Evolutionary conservation across 2,888 invertebrate species (phyloP).

Genomic region (Conus canariensis): DNA sequence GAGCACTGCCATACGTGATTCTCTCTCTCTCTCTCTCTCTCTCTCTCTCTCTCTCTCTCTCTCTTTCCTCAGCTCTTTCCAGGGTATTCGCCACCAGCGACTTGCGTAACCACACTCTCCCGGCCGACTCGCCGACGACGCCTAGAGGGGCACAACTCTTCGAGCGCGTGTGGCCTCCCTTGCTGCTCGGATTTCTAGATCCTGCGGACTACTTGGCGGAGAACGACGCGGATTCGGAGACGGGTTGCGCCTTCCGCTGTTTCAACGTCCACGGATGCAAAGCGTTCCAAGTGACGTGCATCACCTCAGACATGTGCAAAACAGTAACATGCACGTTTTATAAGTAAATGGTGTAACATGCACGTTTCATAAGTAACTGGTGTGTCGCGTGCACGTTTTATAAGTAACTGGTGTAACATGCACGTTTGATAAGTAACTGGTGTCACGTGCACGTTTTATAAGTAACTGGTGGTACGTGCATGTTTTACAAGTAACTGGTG

Average conservation of each 20-base stretch:
- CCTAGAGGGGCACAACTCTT: constrained; percentile 60
- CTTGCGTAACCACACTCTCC: constrained; percentile 52
- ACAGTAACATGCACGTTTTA: constrained; percentile 56
- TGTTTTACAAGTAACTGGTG: no score
- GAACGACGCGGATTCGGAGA: constrained; percentile 59
- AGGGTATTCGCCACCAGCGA: constrained; percentile 61
- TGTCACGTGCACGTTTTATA: no score
- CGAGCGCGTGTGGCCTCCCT: constrained; percentile 66
- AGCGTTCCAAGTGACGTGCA: constrained; percentile 61
- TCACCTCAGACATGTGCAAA: constrained; percentile 58
- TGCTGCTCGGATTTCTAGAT: constrained; percentile 53
- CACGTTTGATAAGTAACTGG: background rate
- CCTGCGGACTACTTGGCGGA: constrained; percentile 47
- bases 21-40: no score
- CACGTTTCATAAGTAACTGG: background rate
- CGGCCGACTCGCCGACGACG: constrained; percentile 7
- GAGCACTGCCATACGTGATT: no score
- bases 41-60: no score
- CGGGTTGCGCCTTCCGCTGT: constrained; percentile 67
- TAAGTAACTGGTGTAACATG: background rate
- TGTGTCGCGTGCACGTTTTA: background rate
- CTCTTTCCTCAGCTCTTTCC: constrained; percentile 56
- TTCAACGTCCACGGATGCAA: constrained; percentile 62
- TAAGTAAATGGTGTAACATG: background rate
- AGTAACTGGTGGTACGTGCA: no score